Conservation (phyloP, 1,140 invertebrate genomes). For the Rhagoletis zephyria region DNA sequence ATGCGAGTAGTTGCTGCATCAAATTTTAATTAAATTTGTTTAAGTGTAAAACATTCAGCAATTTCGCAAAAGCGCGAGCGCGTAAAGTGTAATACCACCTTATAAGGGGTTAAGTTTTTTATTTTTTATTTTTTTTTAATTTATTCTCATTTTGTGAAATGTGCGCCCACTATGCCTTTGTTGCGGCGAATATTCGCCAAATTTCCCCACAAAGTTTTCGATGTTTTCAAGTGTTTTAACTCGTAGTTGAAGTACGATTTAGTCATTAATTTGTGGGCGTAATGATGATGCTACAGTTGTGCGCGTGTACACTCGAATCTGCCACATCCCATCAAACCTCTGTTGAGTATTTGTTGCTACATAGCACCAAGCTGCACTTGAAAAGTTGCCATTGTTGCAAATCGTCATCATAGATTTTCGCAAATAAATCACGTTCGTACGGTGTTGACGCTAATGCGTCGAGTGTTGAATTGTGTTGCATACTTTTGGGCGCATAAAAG, state of each 20-base stretch:
- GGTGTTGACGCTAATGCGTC: neutral
- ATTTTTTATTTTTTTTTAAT: constrained; percentile 17
- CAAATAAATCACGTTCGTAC: constrained; percentile 47
- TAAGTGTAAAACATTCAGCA: neutral
- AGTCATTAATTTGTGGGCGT: constrained; percentile 31
- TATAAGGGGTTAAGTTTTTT: neutral
- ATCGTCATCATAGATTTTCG: neutral
- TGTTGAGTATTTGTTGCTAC: neutral
- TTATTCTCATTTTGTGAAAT: neutral
- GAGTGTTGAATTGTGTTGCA: neutral
- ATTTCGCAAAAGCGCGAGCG: constrained; percentile 1
- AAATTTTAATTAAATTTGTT: constrained; percentile 37
- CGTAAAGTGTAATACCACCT: neutral
- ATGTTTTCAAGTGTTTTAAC: constrained; percentile 22
- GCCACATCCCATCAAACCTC: neutral
- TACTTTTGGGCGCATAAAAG: constrained; percentile 21
- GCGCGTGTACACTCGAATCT: neutral
- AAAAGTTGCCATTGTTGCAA: neutral
- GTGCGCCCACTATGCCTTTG: no score
- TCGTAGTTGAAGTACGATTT: neutral
- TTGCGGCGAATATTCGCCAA: neutral
- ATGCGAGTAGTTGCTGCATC: no score
- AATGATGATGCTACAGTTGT: neutral
- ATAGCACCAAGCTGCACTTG: neutral
- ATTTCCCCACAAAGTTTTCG: neutral